Base-by-base conservation (phyloP, 1,140 invertebrate genomes). In the Drosophila ambigua region DNA sequence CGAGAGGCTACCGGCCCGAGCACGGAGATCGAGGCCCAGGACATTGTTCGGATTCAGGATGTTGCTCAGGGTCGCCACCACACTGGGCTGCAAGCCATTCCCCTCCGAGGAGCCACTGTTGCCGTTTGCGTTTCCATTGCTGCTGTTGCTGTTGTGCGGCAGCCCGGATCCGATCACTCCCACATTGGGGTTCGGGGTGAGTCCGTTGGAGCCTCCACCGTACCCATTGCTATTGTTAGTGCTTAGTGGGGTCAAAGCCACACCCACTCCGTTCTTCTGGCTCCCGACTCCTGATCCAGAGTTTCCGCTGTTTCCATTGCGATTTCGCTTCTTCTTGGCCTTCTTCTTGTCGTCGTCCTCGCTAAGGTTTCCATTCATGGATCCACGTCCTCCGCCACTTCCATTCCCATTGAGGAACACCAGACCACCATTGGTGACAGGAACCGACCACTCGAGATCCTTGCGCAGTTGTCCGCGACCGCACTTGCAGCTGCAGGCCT, bases 401-500 rank as follows among this genome's bases (percentile, higher is more conserved):
- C 76, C 77, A 24, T 59, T 75, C 7, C 46, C 20, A 71, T 59
- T 69, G 8, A 69, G 55, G 46, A 69, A 77, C 7, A 62, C 49
- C 63, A 57, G 11, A 0, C 28, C 43, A 1, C 43, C 61, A 26
- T 44, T 57, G 2, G 67, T 41, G 0, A 35, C 87, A 16, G 95
- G 93, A 4, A 96, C 94, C 73, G 95, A 93, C 97, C 98, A 99
- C 85, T 99, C 97, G 11, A 98, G 93, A 92, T 99, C 98, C 92
- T 99, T 99, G 85, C 98, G 96, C 55, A 99, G 91, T 91, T 99
- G 98, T 1, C 98, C 98, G 5, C 97, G 94, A 0, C 96, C 96
- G 92, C 98, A 95, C 81, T 96, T 94, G 93, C 98, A 95, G 77
- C 96, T 95, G 94, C 98, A 97, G 46, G 97, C 96, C 91, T 97